Conservation (phyloP, 23 tunicate species). For the Styela clava region DNA sequence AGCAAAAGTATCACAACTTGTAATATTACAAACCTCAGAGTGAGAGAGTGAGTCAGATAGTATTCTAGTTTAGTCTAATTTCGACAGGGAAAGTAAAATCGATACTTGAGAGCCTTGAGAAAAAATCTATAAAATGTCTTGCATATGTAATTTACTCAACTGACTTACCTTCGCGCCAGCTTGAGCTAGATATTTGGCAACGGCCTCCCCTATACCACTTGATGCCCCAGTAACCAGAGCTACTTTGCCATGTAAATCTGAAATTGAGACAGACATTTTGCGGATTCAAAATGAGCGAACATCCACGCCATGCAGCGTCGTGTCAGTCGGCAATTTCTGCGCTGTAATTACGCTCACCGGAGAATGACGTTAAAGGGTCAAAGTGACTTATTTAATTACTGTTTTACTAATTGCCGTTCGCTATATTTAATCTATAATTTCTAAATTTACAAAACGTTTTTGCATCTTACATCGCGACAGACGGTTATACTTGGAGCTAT, state of each 20-base stretch:
- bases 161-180: constrained; percentile 68
- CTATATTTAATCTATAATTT: neutral
- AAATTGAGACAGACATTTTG: neutral
- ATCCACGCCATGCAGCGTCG: no score
- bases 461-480: no score
- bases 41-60: neutral
- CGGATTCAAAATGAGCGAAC: neutral
- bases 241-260: constrained; percentile 53
- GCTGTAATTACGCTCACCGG: no score
- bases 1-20: neutral
- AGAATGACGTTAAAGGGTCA: neutral
- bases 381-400: no score
- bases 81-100: no score
- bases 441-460: neutral
- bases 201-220: constrained; percentile 85
- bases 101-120: neutral
- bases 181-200: constrained; percentile 53
- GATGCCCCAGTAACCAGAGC: constrained; percentile 93
- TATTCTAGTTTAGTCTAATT: neutral
- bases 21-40: neutral
- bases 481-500: no score
- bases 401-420: neutral
- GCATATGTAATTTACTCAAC: neutral
- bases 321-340: no score
- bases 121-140: neutral